Evolutionary conservation across 2,797 vertebrate genomes (phyloP).

Genomic region (Taeniopygia guttata): DNA sequence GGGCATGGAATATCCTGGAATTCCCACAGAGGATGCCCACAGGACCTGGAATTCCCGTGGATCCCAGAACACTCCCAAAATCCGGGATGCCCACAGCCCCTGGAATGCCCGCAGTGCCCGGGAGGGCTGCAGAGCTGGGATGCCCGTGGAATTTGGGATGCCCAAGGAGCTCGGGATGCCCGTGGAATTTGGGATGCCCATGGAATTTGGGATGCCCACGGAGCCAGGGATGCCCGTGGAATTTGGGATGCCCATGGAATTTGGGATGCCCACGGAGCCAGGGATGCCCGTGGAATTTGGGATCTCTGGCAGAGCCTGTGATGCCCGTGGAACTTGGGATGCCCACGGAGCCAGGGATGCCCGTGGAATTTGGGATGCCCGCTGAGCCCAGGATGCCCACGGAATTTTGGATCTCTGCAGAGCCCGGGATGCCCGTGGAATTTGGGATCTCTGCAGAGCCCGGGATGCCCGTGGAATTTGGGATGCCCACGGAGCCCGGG

Average conservation of each 20-base stretch:
- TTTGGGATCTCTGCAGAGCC: too few relatives aligned
- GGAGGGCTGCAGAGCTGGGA: neutral
- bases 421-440: too few relatives aligned
- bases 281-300: fast-evolving
- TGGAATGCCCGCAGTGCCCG: fast-evolving
- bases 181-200: neutral
- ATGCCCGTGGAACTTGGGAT: too few relatives aligned
- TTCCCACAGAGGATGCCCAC: neutral
- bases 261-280: too few relatives aligned
- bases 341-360: too few relatives aligned
- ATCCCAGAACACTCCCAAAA: neutral
- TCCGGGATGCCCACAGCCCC: neutral
- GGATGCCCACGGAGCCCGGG: fast-evolving
- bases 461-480: fast-evolving
- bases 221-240: too few relatives aligned
- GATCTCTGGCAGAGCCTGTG: fast-evolving
- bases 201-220: too few relatives aligned
- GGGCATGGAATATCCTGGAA: neutral
- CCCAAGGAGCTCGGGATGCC: fast-evolving
- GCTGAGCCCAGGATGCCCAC: neutral
- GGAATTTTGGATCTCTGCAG: too few relatives aligned
- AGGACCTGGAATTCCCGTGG: neutral
- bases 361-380: too few relatives aligned
- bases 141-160: neutral
- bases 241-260: too few relatives aligned